Evolutionary conservation across 2,888 invertebrate genomes (phyloP).

Genomic region (Sarcophaga variegata): DNA sequence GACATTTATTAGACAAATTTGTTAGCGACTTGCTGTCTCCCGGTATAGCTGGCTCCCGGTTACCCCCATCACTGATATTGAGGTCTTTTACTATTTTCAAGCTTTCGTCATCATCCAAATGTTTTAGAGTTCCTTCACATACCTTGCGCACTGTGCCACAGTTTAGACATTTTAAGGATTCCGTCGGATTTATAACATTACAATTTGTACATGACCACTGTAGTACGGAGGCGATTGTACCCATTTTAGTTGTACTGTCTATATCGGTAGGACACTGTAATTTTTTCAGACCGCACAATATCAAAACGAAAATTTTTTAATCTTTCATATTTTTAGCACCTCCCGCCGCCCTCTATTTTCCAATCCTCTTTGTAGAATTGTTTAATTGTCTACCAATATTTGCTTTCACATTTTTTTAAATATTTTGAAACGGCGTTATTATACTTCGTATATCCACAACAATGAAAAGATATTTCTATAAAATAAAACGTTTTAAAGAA

Average conservation of each 20-base stretch:
- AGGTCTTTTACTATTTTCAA: constrained; percentile 35
- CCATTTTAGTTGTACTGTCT: constrained; percentile 83
- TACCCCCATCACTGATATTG: constrained; percentile 46
- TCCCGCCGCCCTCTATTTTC: constrained; percentile 57
- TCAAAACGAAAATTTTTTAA: not conserved
- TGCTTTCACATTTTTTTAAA: constrained; percentile 49
- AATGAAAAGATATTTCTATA: not conserved
- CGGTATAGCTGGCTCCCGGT: constrained; percentile 55
- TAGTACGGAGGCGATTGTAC: constrained; percentile 95
- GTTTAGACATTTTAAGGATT: constrained; percentile 91
- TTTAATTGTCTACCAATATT: constrained; percentile 45
- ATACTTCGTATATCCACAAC: not conserved
- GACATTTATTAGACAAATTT: constrained; percentile 70
- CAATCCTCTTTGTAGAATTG: constrained; percentile 51
- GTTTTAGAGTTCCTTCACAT: constrained; percentile 66
- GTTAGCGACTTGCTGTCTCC: constrained; percentile 66
- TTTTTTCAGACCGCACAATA: constrained; percentile 21
- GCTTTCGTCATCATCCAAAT: constrained; percentile 56
- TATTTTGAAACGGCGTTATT: not conserved
- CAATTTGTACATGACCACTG: constrained; percentile 96
- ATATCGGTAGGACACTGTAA: not conserved
- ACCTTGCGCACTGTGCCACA: constrained; percentile 87
- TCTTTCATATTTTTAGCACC: constrained; percentile 47
- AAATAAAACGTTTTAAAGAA: constrained; percentile 7
- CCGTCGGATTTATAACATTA: constrained; percentile 94